Base-by-base conservation (phyloP, 2,113 vertebrate species). In the Tricholaema leucomelas region DNA sequence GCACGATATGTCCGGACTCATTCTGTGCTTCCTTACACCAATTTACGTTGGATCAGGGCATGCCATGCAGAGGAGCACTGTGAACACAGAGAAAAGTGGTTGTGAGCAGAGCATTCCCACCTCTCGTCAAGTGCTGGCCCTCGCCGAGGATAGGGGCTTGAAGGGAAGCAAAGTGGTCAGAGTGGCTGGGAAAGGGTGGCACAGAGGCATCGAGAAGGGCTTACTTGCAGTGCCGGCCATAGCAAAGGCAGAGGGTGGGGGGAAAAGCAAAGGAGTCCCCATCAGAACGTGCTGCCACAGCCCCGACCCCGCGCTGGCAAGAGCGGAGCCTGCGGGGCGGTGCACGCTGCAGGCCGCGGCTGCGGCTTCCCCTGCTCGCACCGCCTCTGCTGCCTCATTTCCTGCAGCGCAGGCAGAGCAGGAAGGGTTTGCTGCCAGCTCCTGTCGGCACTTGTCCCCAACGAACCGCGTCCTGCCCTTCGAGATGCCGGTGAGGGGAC, bases 401-500 rank as follows among this genome's bases (percentile, higher is more conserved):
- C 95, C 95, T 96, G 95, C 81, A 65, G 89, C 73, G 30, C 50
- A 15, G 85, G 66, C 67, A 1, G 59, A 52, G 46, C 13, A 59
- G 85, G 89, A 89, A 85, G 71, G 10, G 4, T 31, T 4, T 14
- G 33, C 17, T 12, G 44, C 64, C 2, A 10, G n/a, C 25, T 28
- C 9, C 1, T 61, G 24, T 63, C 24, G 18, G 24, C 60, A 30
- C 33, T 50, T 64, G 54, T 65, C 73, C 36, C 46, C 46, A 10
- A 46, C 19, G 64, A 44, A 7, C 17, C 11, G 21, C 40, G 6
- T 23, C 27, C 63, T 33, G 73, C 90, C 87, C 82, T 92, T 91
- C 98, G 95, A 85, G 82, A 99, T 99, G 98, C 98, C 98, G 98
- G 98, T 99, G 96, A 94, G 95, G 55, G 44, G 52, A 12, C n/a